Conservation (phyloP, 1,140 invertebrate species). For the Calycopis cecrops region DNA sequence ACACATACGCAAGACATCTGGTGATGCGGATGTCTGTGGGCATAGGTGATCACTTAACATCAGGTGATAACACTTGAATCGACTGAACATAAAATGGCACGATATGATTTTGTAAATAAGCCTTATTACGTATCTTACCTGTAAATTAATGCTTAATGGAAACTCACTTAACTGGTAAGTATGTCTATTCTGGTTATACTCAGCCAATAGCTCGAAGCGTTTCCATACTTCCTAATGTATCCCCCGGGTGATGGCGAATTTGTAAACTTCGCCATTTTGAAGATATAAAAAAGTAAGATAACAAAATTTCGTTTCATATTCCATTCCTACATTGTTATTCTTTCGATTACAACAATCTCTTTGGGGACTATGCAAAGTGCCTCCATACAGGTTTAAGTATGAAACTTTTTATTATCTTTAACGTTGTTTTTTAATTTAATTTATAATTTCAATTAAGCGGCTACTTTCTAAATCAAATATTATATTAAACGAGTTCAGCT, state of each 20-base stretch:
- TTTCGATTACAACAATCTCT: background rate
- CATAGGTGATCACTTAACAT: too few species aligned
- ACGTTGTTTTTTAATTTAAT: too few species aligned
- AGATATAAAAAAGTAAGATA: slow-evolving; percentile 1
- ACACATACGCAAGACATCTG: too few species aligned
- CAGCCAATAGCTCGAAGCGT: background rate
- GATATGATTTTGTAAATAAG: too few species aligned
- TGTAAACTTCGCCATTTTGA: slow-evolving; percentile 6
- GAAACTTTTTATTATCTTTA: background rate
- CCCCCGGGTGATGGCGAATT: background rate
- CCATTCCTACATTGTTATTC: background rate
- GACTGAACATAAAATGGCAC: too few species aligned
- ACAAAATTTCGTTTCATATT: background rate
- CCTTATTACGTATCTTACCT: background rate
- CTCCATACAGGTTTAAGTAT: background rate
- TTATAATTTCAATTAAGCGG: background rate
- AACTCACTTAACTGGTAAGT: background rate
- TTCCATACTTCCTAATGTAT: background rate
- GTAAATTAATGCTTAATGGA: slow-evolving; percentile 4
- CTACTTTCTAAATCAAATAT: too few species aligned
- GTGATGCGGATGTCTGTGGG: too few species aligned
- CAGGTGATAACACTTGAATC: too few species aligned
- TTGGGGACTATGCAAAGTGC: slow-evolving; percentile 12
- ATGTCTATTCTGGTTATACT: background rate
- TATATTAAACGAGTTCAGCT: too few species aligned